Base-by-base conservation (phyloP, 2,888 invertebrate genomes). In the Argyresthia goedartella region DNA sequence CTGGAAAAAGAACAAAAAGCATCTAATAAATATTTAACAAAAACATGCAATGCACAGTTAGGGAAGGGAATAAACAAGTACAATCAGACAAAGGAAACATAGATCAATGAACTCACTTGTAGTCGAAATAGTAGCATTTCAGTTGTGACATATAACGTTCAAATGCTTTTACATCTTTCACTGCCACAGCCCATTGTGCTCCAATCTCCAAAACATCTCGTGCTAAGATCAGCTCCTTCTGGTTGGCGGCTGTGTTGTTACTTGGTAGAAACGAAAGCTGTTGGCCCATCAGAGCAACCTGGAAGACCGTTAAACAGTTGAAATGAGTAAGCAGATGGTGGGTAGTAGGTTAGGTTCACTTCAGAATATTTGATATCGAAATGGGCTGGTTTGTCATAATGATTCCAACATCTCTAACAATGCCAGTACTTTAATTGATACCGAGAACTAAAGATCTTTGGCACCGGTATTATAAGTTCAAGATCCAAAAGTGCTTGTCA, bases 121-220 rank as follows among this genome's bases (percentile, higher is more conserved):
- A 95, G 81, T 99, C 98, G 71, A 96, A 95, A 77, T 99, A 99
- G 71, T 99, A 99, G 73, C 96, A 96, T 78, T 99, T 98, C 47
- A 99, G 82, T 77, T 99, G 98, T 9, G 98, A 95, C 92, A 99
- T 97, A 69, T 96, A 98, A 65, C 98, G 89, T 73, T 99, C 98
- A 78, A 99, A 99, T 0, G 96, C 93, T 57, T 95, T 95, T 58
- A 98, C 96, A 85, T 99, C 96, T 71, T 95, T 93, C 16, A 89
- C 91, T 2, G 95, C 93, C 54, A 99, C 97, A 60, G 98, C 96
- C 92, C 96, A 97, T 75, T 97, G 96, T 1, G 96, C 98, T 47
- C 97, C 97, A 60, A 98, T 96, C 89, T 99, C 99, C 51, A 99
- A 86, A 53, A 97, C 92, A 78, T 98, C 97, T 60, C 97, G 89